phyloP scores from a whole-genome alignment of 2,888 invertebrate species.

The Caenorhabditis sp. region DNA sequence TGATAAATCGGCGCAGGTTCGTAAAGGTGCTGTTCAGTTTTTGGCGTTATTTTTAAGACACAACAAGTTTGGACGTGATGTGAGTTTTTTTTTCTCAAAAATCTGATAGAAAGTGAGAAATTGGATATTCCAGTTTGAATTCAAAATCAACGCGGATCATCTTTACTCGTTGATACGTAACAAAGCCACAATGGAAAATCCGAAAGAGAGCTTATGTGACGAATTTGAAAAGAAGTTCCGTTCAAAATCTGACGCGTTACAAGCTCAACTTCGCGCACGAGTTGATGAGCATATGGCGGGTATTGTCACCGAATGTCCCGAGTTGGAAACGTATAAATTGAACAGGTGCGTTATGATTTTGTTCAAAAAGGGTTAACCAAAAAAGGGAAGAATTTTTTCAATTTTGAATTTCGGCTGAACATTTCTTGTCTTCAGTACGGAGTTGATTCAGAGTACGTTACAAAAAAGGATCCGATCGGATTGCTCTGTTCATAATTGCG shows the following conservation, averaged over 20 bases:
- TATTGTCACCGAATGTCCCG: too few relatives aligned
- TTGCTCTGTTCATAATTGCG: too few relatives aligned
- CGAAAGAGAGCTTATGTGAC: not conserved
- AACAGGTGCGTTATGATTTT: too few relatives aligned
- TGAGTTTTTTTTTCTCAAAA: slow-evolving; percentile 11
- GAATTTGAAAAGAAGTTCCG: slow-evolving; percentile 1
- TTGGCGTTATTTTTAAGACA: slow-evolving; percentile 81
- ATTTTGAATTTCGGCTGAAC: too few relatives aligned
- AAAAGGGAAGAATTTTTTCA: too few relatives aligned
- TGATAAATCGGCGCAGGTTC: slow-evolving; percentile 77
- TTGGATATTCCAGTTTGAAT: slow-evolving; percentile 14
- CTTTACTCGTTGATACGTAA: not conserved
- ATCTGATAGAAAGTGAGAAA: not conserved
- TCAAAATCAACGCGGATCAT: not conserved
- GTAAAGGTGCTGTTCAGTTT: slow-evolving; percentile 84
- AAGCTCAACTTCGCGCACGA: not conserved
- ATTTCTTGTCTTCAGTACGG: too few relatives aligned
- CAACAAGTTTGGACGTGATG: slow-evolving; percentile 78
- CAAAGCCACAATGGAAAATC: not conserved
- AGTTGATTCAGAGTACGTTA: too few relatives aligned
- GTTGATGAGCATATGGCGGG: not conserved
- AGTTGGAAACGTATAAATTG: too few relatives aligned
- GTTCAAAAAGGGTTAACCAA: too few relatives aligned
- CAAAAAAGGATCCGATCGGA: too few relatives aligned
- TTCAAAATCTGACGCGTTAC: not conserved